Evolutionary conservation across 1,140 invertebrate genomes (phyloP), one percentile per base, ranked within the genome.

Genomic region (Atopsyche davidsoni): DNA sequence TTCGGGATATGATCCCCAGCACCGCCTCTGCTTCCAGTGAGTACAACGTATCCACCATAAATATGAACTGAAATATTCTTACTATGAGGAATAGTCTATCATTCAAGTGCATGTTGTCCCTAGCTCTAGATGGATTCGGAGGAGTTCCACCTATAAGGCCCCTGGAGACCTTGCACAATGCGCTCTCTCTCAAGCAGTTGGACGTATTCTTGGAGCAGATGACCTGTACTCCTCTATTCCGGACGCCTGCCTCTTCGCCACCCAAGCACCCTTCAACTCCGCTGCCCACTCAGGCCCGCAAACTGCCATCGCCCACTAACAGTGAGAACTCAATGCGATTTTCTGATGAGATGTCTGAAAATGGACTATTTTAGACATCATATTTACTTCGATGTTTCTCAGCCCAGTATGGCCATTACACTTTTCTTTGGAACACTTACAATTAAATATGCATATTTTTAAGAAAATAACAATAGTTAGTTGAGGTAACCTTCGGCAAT

Each of bases 91-190:
- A n/a, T n/a, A n/a, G n/a, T n/a, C n/a, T n/a, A n/a, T n/a, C n/a
- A n/a, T n/a, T n/a, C n/a, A n/a, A n/a, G n/a, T n/a, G n/a, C n/a
- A n/a, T n/a, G n/a, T n/a, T n/a, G n/a, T n/a, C n/a, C n/a, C n/a
- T 36, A 58, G 57, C 49, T 28, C 57, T 88, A 60, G 86, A 88
- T 69, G 88, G 86, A 28, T 89, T 87, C 65, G 87, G 86, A 19
- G 87, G 91, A 58, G 92, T 96, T 35, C 94, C 94, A 25, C 85
- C 90, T 1, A 93, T 98, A 56, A 80, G 92, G 38, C 92, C 94
- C 1, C 65, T 98, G 62, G 94, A 98, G 72, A 98, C 95, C 2
- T 72, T 98, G 23, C 94, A 98, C 72, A 97, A 98, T 72, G 89
- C 92, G 21, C 70, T 98, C 51, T 96, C 92, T 19, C 73, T 96